These are phyloP conservation scores for Crocuta crocuta DNA, from an alignment of 2,113 vertebrate genomes.

Conservation along the genomic window DNA sequence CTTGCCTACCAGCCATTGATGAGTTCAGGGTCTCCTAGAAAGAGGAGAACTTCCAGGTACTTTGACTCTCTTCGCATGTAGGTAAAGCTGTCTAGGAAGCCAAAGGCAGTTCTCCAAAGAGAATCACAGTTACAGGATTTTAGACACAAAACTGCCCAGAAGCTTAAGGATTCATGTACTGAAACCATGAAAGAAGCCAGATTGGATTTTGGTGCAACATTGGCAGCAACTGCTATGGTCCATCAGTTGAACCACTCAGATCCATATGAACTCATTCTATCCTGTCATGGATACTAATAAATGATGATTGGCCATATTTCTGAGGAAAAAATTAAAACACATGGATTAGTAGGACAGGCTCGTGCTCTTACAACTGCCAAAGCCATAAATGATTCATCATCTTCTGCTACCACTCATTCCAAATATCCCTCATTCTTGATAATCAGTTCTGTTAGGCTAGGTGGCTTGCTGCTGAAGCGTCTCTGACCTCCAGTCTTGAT, in stretches of 20 bases:
- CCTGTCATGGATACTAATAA: background rate
- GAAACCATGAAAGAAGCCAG: background rate
- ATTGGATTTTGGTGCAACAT: background rate
- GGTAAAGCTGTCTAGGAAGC: background rate
- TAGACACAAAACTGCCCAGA: background rate
- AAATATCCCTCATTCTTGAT: background rate
- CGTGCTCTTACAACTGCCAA: background rate
- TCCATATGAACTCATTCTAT: background rate
- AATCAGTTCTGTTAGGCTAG: background rate
- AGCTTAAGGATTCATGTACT: background rate
- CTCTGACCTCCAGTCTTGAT: background rate
- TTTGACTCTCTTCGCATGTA: background rate
- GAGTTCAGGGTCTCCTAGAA: background rate
- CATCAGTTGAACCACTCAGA: background rate
- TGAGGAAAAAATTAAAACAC: background rate
- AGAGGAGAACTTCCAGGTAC: background rate
- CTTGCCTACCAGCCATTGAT: background rate
- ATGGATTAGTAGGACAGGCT: background rate
- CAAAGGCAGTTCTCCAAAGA: background rate
- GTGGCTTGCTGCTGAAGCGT: background rate
- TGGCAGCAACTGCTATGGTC: background rate
- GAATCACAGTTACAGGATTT: background rate
- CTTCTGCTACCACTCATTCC: background rate
- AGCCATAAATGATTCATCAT: background rate
- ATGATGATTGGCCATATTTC: background rate